Percentiles rank a stretch among this genome's conserved stretches.
Conservation (phyloP, 2,113 vertebrate genomes). For the Spea bombifrons region DNA sequence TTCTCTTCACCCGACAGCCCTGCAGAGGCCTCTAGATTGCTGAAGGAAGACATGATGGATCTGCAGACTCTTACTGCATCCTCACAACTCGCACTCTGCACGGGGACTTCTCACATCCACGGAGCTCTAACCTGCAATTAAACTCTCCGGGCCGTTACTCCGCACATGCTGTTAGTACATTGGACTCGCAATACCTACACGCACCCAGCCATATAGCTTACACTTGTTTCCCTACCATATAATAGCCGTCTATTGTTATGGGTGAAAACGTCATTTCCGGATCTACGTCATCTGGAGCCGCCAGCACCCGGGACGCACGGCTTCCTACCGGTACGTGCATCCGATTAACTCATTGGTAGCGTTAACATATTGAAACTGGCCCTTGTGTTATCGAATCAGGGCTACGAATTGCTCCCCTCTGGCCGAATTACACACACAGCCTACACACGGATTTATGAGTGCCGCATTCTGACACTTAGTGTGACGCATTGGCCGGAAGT, state of each 20-base stretch:
- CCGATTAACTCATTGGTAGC: background rate
- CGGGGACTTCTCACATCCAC: background rate
- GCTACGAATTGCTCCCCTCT: no score
- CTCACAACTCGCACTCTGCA: background rate
- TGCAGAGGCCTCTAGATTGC: conserved; percentile 63
- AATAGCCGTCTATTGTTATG: conserved; percentile 28
- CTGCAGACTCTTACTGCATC: conserved; percentile 25
- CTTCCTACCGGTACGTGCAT: background rate
- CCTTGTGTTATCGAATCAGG: background rate
- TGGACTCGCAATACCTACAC: background rate
- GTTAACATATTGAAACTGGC: background rate
- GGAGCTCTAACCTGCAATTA: background rate
- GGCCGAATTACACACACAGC: no score
- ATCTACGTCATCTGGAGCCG: background rate
- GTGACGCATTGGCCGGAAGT: conserved; percentile 32
- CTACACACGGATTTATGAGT: no score
- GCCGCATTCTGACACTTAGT: no score
- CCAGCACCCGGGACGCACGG: background rate
- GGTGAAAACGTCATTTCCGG: conserved; percentile 17
- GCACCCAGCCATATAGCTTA: background rate
- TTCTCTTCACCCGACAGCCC: conserved; percentile 76
- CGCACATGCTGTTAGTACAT: background rate
- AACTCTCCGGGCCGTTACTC: background rate
- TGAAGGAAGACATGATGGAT: conserved; percentile 63
- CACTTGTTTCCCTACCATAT: background rate